Conservation (phyloP, 2,888 invertebrate species). For the Rhorus exstirpatorius region DNA sequence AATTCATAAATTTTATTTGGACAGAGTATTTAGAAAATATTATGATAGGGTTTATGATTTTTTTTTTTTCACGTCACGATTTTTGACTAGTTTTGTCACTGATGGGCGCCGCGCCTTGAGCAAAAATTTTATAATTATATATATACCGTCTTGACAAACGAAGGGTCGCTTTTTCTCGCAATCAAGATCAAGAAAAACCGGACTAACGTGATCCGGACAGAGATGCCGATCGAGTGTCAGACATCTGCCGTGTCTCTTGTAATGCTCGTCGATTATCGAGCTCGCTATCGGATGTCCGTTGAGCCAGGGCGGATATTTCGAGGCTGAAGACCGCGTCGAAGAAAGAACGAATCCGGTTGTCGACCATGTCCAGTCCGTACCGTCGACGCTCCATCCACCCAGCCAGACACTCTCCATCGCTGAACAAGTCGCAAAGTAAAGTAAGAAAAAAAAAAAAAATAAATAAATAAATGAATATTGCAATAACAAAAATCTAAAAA, state of each 20-base stretch:
- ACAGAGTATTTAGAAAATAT: too few relatives aligned
- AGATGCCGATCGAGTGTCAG: slow-evolving; percentile 72
- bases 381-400: slow-evolving; percentile 71
- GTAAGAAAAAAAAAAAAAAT: background rate
- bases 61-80: too few relatives aligned
- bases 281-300: slow-evolving; percentile 59
- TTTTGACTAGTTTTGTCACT: too few relatives aligned
- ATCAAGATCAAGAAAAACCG: slow-evolving; percentile 72
- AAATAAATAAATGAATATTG: background rate
- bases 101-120: too few relatives aligned
- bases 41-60: too few relatives aligned
- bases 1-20: too few relatives aligned
- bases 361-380: slow-evolving; percentile 72
- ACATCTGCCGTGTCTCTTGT: slow-evolving; percentile 56
- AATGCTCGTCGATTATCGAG: slow-evolving; percentile 21
- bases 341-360: slow-evolving; percentile 64
- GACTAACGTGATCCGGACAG: slow-evolving; percentile 66
- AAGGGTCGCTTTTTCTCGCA: slow-evolving; percentile 73
- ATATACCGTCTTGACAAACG: slow-evolving; percentile 67
- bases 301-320: slow-evolving; percentile 71
- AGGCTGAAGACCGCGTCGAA: slow-evolving; percentile 48
- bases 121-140: background rate
- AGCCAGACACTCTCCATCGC: slow-evolving; percentile 73
- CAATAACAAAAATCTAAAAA: background rate
- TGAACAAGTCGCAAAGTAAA: slow-evolving; percentile 9